Evolutionary conservation across 2,113 vertebrate species (phyloP), one percentile per base, ranked within the genome.

Genomic region (Chaetodon trifascialis): DNA sequence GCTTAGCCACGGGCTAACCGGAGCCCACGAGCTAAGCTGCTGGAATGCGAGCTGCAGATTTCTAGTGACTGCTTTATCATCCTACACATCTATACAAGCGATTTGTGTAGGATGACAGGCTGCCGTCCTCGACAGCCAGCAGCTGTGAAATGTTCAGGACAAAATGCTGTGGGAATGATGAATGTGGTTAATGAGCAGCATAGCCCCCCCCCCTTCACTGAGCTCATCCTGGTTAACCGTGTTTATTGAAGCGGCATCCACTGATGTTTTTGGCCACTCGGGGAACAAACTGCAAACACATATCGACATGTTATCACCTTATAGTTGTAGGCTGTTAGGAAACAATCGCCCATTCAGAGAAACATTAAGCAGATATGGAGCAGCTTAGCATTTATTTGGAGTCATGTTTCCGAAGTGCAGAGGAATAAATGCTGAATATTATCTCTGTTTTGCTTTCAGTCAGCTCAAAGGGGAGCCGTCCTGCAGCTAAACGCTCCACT

Each of bases 211-310:
- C 38, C 17, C 1, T 62, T 51, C 52, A 17, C 36, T 1, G n/a
- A 1, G 34, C 16, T 42, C 3, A 7, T 77, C 25, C 11, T 49
- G 42, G 16, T 38, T 38, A 59, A 67, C 11, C 23, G 16, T 23
- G 14, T 49, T 30, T 9, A 47, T 38, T 52, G 46, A 47, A 56
- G 68, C 59, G 42, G 30, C 62, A 34, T 3, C n/a, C 19, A 59
- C 23, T 46, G 11, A n/a, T 60, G 44, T 23, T 56, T 55, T 34
- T 21, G 16, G 54, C 30, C 51, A 64, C 60, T 34, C n/a, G 15
- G 17, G 44, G 7, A 60, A 66, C 62, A 73, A 25, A 51, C 46
- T 72, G 42, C 44, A 60, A 54, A 70, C n/a, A 68, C 30, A 21
- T n/a, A 52, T 30, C 38, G 38, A 63, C 38, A 55, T 42, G 19